Conservation (phyloP, 2,113 vertebrate genomes). For the Trogon surrucura region DNA sequence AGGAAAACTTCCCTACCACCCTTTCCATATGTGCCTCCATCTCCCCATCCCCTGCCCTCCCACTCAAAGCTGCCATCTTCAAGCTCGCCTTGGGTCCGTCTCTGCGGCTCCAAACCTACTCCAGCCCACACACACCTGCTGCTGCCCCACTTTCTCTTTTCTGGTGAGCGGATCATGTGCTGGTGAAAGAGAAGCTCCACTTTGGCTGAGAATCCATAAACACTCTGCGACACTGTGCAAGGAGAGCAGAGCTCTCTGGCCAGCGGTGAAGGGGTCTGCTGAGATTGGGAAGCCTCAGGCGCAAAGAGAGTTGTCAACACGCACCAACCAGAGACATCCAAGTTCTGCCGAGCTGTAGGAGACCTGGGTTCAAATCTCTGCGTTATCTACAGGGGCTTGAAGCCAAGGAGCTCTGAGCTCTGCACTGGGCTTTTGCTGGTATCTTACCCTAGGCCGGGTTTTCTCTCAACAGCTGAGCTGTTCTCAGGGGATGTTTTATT, state of each 20-base stretch:
- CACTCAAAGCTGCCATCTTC: slow-evolving; percentile 67
- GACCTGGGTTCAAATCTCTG: neutral
- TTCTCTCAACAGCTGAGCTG: neutral
- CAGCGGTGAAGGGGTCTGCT: neutral
- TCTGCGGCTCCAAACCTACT: slow-evolving; percentile 42
- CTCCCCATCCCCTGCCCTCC: slow-evolving; percentile 47
- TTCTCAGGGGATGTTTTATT: neutral
- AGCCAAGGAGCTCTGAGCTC: neutral
- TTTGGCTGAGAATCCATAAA: neutral
- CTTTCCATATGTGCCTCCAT: slow-evolving; percentile 39
- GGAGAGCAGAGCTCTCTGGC: neutral
- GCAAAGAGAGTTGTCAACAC: neutral
- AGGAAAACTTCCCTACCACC: neutral
- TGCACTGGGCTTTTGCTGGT: neutral
- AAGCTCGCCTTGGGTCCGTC: slow-evolving; percentile 36
- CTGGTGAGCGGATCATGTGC: slow-evolving; percentile 33
- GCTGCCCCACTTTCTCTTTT: slow-evolving; percentile 58
- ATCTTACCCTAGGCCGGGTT: neutral
- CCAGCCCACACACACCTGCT: slow-evolving; percentile 70
- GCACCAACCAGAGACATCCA: accelerated
- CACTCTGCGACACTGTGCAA: accelerated
- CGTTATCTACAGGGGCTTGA: neutral
- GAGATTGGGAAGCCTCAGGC: neutral
- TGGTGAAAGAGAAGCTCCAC: slow-evolving; percentile 32
- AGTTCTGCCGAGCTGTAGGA: neutral